phyloP scores from a whole-genome alignment of 2,113 vertebrate genomes.

The Holacanthus passer region DNA sequence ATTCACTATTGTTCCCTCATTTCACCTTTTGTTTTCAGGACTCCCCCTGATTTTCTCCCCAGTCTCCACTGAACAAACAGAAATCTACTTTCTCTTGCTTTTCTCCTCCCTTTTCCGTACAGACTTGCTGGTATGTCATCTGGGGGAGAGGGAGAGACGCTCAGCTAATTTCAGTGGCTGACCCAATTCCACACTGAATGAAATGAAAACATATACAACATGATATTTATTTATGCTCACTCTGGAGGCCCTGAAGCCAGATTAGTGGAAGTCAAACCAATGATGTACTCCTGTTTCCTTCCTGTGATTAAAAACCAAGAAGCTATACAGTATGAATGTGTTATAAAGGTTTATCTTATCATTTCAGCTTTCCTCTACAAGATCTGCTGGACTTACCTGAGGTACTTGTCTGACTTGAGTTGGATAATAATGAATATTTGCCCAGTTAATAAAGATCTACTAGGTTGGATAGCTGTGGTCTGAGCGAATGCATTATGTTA shows the following conservation, averaged over 20 bases:
- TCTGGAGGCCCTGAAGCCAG: constrained; percentile 69
- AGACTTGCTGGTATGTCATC: constrained; percentile 55
- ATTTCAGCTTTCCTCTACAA: background rate
- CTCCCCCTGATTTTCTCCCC: constrained; percentile 13
- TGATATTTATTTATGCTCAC: constrained; percentile 51
- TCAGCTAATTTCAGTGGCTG: constrained; percentile 84
- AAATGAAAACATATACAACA: constrained; percentile 63
- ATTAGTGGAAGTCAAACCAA: constrained; percentile 73
- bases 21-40: constrained; percentile 34
- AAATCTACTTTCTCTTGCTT: constrained; percentile 20
- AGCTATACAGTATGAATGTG: background rate
- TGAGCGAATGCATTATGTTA: background rate
- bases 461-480: background rate
- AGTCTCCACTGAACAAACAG: constrained; percentile 21
- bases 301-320: constrained; percentile 69
- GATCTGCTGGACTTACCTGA: background rate
- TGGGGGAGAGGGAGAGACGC: constrained; percentile 56
- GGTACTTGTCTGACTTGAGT: background rate
- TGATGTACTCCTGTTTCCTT: constrained; percentile 64
- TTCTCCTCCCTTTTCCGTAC: constrained; percentile 30
- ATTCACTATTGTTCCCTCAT: constrained; percentile 39
- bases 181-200: constrained; percentile 84
- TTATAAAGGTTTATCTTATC: no score
- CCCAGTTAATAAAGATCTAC: background rate
- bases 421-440: constrained; percentile 6